Evolutionary conservation across 2,797 vertebrate species (phyloP), one percentile per base, ranked within the genome.

Genomic region (Sandelia bainsii): DNA sequence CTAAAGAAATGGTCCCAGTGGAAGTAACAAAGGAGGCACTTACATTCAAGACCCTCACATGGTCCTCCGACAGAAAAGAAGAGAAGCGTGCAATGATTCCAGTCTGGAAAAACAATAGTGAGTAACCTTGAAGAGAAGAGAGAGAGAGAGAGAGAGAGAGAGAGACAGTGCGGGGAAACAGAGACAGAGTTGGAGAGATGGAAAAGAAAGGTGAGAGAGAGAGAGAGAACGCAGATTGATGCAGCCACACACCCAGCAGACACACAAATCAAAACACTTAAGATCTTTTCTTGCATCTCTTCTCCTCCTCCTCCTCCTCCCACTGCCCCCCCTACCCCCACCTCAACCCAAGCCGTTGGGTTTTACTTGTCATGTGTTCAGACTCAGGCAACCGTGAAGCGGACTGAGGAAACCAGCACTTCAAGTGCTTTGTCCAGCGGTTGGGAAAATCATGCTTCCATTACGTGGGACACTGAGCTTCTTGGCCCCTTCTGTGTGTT

Each of bases 21-120:
- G 81, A 83, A 79, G 86, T 89, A 90, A 93, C 87, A 92, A 90
- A 93, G 76, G 87, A 82, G 75, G 84, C 84, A 93, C 92, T 93
- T 92, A 93, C 92, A 69, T 89, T 90, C 50, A 84, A 83, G 69
- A 89, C 79, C 72, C 81, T 87, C 85, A 88, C 86, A 88, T 93
- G 87, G 86, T 91, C 87, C 86, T 86, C 84, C 81, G 66, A 81
- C 72, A 88, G 85, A 79, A 67, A 78, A 72, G 83, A 72, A 72
- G 81, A 89, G 82, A 84, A 81, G 81, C 84, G 63, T 75, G 82
- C 84, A 64, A n/a, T 68, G 80, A 79, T 51, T 87, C 84, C 85
- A 68, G 69, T 45, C 75, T 75, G 65, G 58, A 60, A 62, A 85
- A 87, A 87, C 87, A 87, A 88, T 72, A 77, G 82, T 78, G 77